Conservation (phyloP, 2,113 vertebrate genomes). For the Ailuropoda melanoleuca region DNA sequence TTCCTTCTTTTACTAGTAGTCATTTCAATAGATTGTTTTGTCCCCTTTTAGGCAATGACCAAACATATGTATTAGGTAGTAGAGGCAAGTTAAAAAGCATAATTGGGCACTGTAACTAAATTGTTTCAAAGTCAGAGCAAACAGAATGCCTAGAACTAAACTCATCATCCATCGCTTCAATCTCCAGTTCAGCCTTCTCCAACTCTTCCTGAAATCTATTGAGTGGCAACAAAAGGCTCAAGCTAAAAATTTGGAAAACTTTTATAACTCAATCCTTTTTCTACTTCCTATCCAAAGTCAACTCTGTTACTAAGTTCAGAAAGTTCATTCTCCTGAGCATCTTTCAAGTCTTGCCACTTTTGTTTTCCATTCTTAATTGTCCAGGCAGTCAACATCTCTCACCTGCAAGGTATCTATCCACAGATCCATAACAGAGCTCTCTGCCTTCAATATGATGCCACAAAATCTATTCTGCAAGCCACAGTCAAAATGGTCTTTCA, state of each 20-base stretch:
- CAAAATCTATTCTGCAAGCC: not conserved
- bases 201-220: not conserved
- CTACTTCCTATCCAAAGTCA: not conserved
- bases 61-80: not conserved
- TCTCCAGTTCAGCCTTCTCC: not conserved
- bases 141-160: not conserved
- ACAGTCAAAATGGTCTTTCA: not conserved
- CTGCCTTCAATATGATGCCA: not conserved
- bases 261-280: not conserved
- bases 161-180: not conserved
- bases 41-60: not conserved
- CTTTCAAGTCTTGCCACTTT: not conserved
- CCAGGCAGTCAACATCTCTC: not conserved
- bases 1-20: not conserved
- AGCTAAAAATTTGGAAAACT: not conserved
- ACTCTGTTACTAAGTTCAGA: not conserved
- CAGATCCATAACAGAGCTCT: not conserved
- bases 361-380: not conserved
- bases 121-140: not conserved
- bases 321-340: not conserved
- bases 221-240: not conserved
- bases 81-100: not conserved
- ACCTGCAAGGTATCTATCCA: not conserved
- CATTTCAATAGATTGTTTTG: not conserved
- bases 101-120: not conserved